These are phyloP conservation scores for Anoplius nigerrimus DNA, from an alignment of 2,888 invertebrate species.

Conservation along the genomic window DNA sequence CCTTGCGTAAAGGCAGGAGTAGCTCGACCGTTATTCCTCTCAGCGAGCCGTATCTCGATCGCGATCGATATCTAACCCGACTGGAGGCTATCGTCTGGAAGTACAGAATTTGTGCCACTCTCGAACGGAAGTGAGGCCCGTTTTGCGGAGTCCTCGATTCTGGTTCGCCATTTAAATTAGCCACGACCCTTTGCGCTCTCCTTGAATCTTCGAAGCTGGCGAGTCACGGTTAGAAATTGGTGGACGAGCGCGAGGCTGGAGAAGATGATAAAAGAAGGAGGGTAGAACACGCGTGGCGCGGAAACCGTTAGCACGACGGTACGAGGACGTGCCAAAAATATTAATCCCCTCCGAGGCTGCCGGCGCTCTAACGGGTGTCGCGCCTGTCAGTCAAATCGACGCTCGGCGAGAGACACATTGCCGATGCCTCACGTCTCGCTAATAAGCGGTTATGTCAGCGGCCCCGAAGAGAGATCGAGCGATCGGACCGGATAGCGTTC, in stretches of 20 bases:
- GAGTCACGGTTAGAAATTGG: constrained; percentile 70
- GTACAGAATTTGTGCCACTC: too few species aligned
- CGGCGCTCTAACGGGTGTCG: constrained; percentile 36
- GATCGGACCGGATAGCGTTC: constrained; percentile 53
- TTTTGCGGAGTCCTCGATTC: too few species aligned
- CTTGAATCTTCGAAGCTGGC: constrained; percentile 25
- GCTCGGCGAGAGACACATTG: constrained; percentile 39
- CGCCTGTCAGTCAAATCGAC: constrained; percentile 41
- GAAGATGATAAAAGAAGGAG: constrained; percentile 32
- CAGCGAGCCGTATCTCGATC: neutral
- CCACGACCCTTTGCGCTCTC: neutral
- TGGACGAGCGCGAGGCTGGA: constrained; percentile 26
- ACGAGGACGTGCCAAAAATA: constrained; percentile 53
- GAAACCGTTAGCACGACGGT: constrained; percentile 33
- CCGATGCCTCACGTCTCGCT: constrained; percentile 32
- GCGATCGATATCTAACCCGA: constrained; percentile 1
- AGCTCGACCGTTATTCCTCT: neutral
- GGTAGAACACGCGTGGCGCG: constrained; percentile 31
- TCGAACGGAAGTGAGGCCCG: too few species aligned
- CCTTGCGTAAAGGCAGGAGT: constrained; percentile 2
- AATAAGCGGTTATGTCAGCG: constrained; percentile 57
- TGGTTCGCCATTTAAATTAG: constrained; percentile 1
- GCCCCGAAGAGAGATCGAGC: constrained; percentile 19
- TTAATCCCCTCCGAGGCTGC: constrained; percentile 52
- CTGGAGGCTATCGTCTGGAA: neutral